Percentiles rank a stretch among this genome's conserved stretches.
These are phyloP conservation scores for Drosophila borborema DNA, from an alignment of 2,888 invertebrate species.

Conservation along the genomic window DNA sequence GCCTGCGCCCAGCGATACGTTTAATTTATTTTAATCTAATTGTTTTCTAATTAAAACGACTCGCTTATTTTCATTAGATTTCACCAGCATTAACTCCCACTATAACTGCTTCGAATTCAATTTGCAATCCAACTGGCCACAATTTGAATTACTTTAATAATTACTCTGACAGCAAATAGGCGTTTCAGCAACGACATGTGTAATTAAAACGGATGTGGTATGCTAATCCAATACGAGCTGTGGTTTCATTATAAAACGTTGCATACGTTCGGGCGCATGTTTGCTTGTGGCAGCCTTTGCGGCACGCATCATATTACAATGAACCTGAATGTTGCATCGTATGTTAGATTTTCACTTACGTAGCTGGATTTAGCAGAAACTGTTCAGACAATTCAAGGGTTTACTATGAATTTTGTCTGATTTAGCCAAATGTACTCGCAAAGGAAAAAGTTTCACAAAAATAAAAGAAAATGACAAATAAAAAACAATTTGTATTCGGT, in stretches of 20 bases:
- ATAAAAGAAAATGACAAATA: not conserved
- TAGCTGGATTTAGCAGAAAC: not conserved
- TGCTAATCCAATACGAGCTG: constrained; percentile 7
- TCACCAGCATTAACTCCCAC: constrained; percentile 52
- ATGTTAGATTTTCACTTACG: not conserved
- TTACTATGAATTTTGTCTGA: not conserved
- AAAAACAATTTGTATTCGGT: not conserved
- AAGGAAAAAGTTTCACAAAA: not conserved
- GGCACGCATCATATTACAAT: constrained; percentile 13
- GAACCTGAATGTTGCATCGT: not conserved
- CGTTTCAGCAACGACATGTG: constrained; percentile 4
- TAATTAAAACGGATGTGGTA: constrained; percentile 33
- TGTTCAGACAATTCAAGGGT: not conserved
- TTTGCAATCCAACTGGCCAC: constrained; percentile 27
- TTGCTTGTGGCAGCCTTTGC: constrained; percentile 46
- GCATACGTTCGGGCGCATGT: constrained; percentile 55
- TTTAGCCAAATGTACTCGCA: too few relatives aligned
- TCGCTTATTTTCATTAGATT: constrained; percentile 56
- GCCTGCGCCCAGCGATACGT: constrained; percentile 75
- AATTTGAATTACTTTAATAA: constrained; percentile 38
- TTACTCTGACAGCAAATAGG: constrained; percentile 22
- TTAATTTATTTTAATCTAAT: constrained; percentile 79
- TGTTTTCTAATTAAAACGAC: constrained; percentile 72
- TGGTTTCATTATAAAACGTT: not conserved
- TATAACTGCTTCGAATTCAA: constrained; percentile 14